Conservation (phyloP, 2,797 vertebrate species). For the Lycodopsis pacificus region DNA sequence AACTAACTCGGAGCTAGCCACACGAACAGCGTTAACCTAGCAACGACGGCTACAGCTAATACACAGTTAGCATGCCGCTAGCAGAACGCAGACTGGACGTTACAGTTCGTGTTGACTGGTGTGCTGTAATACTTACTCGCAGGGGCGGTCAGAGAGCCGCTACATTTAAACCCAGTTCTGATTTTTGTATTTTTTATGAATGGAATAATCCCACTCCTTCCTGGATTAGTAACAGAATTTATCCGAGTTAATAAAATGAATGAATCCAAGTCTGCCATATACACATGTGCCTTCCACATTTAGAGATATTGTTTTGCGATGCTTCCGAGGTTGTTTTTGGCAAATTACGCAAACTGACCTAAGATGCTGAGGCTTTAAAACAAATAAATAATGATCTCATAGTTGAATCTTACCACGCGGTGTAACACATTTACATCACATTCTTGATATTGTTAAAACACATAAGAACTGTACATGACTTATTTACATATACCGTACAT, state of each 20-base stretch:
- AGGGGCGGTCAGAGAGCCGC: too few species aligned
- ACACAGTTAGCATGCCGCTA: constrained; percentile 24
- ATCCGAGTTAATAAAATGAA: background rate
- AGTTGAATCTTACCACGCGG: background rate
- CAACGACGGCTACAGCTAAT: constrained; percentile 36
- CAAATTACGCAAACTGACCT: background rate
- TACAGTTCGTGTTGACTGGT: background rate
- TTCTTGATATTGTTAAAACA: background rate
- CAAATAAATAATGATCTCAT: background rate
- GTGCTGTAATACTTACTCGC: background rate
- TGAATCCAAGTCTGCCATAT: background rate
- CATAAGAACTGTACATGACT: background rate
- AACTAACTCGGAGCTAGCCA: background rate
- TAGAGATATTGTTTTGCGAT: background rate
- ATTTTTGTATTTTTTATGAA: background rate
- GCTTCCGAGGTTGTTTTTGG: background rate
- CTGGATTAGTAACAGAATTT: background rate
- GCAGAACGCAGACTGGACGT: background rate
- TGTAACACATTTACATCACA: background rate
- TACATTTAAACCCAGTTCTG: background rate
- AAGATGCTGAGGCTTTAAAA: background rate
- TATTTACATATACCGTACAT: background rate
- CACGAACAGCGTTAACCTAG: constrained; percentile 20
- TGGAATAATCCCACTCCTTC: background rate
- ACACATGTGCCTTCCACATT: background rate